A percentile compares a stretch with the other conserved stretches of the same genome.
Evolutionary conservation across 2,888 invertebrate genomes (phyloP).

Genomic region (Andrena dorsata): DNA sequence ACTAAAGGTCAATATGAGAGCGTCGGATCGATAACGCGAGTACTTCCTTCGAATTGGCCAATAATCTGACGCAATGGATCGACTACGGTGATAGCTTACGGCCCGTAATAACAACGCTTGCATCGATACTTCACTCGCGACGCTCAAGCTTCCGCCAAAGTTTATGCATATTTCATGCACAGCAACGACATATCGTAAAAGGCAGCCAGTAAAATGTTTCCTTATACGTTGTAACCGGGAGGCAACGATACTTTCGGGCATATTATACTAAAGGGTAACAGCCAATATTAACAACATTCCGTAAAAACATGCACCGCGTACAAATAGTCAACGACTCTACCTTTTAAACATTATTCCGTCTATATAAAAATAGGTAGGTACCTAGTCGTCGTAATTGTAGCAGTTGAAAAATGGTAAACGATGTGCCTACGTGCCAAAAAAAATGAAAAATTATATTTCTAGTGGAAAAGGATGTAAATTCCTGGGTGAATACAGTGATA

Average conservation of each 20-base stretch:
- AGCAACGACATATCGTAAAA: slow-evolving; percentile 38
- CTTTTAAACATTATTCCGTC: too few relatives aligned
- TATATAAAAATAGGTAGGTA: too few relatives aligned
- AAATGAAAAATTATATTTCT: too few relatives aligned
- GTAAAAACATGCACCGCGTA: too few relatives aligned
- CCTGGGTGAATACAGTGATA: too few relatives aligned
- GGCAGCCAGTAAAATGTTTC: slow-evolving; percentile 19
- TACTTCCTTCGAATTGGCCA: slow-evolving; percentile 11
- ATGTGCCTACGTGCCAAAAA: too few relatives aligned
- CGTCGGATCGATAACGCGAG: slow-evolving; percentile 38
- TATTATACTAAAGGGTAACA: neutral
- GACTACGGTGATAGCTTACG: neutral
- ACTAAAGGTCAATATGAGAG: slow-evolving; percentile 62
- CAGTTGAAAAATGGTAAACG: too few relatives aligned
- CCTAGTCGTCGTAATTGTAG: too few relatives aligned
- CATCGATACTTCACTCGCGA: slow-evolving; percentile 7
- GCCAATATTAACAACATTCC: neutral
- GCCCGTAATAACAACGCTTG: neutral
- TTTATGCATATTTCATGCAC: slow-evolving; percentile 38
- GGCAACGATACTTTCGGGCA: neutral
- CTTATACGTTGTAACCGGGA: neutral
- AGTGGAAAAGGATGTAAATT: too few relatives aligned
- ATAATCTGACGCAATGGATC: slow-evolving; percentile 30
- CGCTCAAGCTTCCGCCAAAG: neutral
- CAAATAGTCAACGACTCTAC: too few relatives aligned